Conservation (phyloP, 2,113 vertebrate species). For the Nyctereutes procyonoides region DNA sequence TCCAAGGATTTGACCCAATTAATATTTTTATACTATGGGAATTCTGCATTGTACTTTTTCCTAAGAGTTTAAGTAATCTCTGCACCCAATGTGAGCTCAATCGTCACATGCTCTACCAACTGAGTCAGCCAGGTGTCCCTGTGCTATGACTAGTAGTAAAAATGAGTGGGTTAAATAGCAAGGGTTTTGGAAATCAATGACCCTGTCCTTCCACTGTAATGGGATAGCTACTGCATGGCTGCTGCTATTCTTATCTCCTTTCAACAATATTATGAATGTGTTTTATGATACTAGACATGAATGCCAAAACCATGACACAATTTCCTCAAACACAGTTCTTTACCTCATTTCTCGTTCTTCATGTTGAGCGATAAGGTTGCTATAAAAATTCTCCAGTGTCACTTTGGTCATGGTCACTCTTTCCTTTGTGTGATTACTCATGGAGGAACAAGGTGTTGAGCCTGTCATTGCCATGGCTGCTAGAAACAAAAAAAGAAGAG, state of each 20-base stretch:
- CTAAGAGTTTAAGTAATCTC: background rate
- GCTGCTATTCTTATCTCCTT: background rate
- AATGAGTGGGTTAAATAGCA: background rate
- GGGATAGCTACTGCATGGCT: background rate
- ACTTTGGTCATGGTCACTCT: constrained; percentile 99
- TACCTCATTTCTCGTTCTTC: constrained; percentile 99
- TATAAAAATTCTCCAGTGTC: constrained; percentile 99
- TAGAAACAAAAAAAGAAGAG: constrained; percentile 56
- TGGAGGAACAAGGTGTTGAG: constrained; percentile 94
- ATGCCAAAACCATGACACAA: background rate
- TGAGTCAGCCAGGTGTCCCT: background rate
- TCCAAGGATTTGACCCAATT: background rate
- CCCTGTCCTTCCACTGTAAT: background rate
- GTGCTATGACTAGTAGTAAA: background rate
- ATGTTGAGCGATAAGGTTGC: constrained; percentile 97
- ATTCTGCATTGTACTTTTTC: background rate
- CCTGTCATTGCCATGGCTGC: constrained; percentile 98
- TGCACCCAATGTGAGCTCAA: background rate
- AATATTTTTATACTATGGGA: background rate
- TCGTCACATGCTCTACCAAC: background rate
- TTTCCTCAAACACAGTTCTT: constrained; percentile 64
- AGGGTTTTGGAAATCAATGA: background rate
- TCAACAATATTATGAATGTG: background rate
- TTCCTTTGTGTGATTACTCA: constrained; percentile 99
- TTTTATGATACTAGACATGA: background rate